Evolutionary conservation across 2,888 invertebrate species (phyloP).

Genomic region (Syrista parreyssii): DNA sequence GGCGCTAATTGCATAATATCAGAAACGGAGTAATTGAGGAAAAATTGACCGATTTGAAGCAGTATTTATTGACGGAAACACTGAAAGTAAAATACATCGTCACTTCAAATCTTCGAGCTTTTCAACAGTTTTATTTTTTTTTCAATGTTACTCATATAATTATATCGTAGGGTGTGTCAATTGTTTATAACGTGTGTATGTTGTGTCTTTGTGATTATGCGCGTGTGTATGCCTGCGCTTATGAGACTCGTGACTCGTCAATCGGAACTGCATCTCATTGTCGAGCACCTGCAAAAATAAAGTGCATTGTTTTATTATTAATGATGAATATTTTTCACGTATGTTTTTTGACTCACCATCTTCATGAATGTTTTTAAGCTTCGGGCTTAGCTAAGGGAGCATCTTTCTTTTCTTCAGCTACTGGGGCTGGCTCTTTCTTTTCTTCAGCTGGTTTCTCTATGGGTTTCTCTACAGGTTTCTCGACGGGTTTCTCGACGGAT

Average conservation of each 20-base stretch:
- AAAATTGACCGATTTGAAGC: constrained; percentile 13
- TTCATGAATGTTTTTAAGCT: constrained; percentile 47
- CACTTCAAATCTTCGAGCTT: constrained; percentile 35
- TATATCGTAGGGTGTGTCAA: constrained; percentile 53
- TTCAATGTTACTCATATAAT: constrained; percentile 50
- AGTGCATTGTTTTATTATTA: not conserved
- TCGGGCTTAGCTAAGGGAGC: constrained; percentile 59
- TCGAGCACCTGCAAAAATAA: constrained; percentile 34
- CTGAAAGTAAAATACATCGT: constrained; percentile 21
- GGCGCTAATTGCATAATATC: not conserved
- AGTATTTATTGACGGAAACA: constrained; percentile 22
- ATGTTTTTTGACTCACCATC: constrained; percentile 31
- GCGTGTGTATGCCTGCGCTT: constrained; percentile 38
- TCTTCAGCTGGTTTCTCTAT: constrained; percentile 44
- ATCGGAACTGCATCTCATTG: constrained; percentile 39
- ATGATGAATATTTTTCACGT: not conserved
- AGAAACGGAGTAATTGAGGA: not conserved
- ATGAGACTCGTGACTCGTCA: constrained; percentile 43
- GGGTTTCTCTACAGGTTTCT: constrained; percentile 10
- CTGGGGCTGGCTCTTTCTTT: constrained; percentile 52
- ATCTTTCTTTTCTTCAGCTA: constrained; percentile 57
- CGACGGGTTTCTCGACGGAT: constrained; percentile 32
- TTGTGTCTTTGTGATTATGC: constrained; percentile 39
- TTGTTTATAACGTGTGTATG: constrained; percentile 47
- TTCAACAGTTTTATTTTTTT: constrained; percentile 40